phyloP scores from a whole-genome alignment of 1,140 invertebrate species.

The Luehdorfia chinensis region DNA sequence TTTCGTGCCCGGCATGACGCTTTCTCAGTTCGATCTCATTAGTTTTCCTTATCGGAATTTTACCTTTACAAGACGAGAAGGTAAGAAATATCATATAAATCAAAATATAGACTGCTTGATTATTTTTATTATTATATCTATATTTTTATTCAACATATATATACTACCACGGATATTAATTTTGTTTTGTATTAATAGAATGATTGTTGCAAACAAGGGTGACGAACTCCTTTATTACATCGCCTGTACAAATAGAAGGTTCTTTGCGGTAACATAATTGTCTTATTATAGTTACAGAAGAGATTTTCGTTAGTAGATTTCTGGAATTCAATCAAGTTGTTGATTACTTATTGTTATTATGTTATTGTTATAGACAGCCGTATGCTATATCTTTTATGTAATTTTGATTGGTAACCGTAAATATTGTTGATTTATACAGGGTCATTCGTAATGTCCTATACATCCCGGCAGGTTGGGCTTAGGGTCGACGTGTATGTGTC shows the following conservation, averaged over 20 bases:
- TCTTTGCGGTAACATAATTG: slow-evolving; percentile 19
- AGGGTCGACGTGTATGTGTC: no score
- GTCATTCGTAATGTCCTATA: no score
- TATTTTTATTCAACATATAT: no score
- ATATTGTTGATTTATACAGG: no score
- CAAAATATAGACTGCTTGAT: neutral
- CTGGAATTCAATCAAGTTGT: no score
- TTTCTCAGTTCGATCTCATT: slow-evolving; percentile 95
- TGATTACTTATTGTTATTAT: no score
- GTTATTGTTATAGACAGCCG: no score
- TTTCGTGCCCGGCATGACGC: slow-evolving; percentile 92
- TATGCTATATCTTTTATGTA: no score
- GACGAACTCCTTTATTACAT: slow-evolving; percentile 30
- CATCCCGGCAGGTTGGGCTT: no score
- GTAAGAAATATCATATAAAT: slow-evolving; percentile 48
- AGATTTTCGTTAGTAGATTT: slow-evolving; percentile 1
- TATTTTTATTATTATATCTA: neutral
- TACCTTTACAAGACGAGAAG: slow-evolving; percentile 86
- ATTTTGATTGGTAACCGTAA: no score
- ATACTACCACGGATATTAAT: neutral
- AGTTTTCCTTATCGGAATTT: slow-evolving; percentile 89
- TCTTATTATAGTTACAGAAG: slow-evolving; percentile 5
- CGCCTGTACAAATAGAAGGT: slow-evolving; percentile 33
- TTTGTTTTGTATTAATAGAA: neutral
- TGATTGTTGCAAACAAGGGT: slow-evolving; percentile 23